Percentiles rank a stretch among this genome's conserved stretches.
Evolutionary conservation across 2,888 invertebrate species (phyloP).

Genomic region (Altica lythri): DNA sequence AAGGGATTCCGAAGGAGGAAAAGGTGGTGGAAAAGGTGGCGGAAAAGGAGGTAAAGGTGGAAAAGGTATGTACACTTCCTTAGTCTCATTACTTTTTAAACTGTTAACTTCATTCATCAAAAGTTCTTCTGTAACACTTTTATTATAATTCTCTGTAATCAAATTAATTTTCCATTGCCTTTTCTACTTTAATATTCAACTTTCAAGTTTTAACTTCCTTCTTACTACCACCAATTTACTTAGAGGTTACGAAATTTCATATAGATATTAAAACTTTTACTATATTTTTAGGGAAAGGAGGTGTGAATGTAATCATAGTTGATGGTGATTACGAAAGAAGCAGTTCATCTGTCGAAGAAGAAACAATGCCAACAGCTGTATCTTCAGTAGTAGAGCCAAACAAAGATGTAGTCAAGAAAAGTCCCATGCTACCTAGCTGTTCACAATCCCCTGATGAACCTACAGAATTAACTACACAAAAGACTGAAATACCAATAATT

Average conservation of each 20-base stretch:
- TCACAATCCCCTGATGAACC: slow-evolving; percentile 29
- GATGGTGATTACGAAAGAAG: slow-evolving; percentile 65
- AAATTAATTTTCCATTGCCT: too few species aligned
- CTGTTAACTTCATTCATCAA: too few species aligned
- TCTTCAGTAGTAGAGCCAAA: slow-evolving; percentile 46
- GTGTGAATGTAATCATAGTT: slow-evolving; percentile 68
- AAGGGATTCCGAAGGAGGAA: slow-evolving; percentile 66
- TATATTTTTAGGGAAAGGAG: slow-evolving; percentile 61
- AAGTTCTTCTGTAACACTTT: too few species aligned
- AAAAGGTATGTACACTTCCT: slow-evolving; percentile 40
- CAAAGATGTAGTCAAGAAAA: slow-evolving; percentile 38
- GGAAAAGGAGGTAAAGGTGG: slow-evolving; percentile 66
- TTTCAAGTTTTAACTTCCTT: too few species aligned
- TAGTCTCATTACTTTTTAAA: too few species aligned
- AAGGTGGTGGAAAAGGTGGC: slow-evolving; percentile 73
- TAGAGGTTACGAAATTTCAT: too few species aligned
- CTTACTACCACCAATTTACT: too few species aligned
- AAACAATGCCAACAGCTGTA: slow-evolving; percentile 45
- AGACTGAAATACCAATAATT: slow-evolving; percentile 53
- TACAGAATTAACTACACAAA: slow-evolving; percentile 45
- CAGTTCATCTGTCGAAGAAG: slow-evolving; percentile 56
- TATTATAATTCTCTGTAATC: too few species aligned
- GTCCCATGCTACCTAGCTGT: slow-evolving; percentile 21
- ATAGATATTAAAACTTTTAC: too few species aligned
- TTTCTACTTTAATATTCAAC: too few species aligned